Evolutionary conservation across 2,113 vertebrate genomes (phyloP), one percentile per base, ranked within the genome.

Genomic region (Anguilla japonica): DNA sequence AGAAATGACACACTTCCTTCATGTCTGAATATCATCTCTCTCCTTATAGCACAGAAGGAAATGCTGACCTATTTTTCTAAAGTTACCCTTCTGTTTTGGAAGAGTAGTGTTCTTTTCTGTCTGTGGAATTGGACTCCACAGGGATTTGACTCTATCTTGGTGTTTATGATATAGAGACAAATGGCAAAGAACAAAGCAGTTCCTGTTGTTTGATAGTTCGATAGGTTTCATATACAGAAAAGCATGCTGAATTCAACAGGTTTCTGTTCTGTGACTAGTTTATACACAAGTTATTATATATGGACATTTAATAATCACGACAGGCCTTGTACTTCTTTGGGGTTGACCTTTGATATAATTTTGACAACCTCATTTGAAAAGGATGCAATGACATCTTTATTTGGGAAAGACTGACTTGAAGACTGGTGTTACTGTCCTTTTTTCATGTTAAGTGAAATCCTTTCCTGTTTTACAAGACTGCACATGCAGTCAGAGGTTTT

Each of bases 401-500:
- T 71, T 71, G 63, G 20, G 16, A 9, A 26, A 71, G 63, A n/a
- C 6, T 71, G 63, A n/a, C 63, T 71, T 16, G 15, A 22, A 71
- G 63, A 3, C 63, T n/a, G 63, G 20, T n/a, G 63, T 71, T 71
- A 15, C 57, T 60, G 57, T 60, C 57, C 14, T 60, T 60, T 60
- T 20, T 60, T 20, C 57, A 60, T 60, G 57, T 60, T 60, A 9
- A 60, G 18, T 60, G 57, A 60, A 60, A 60, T 60, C 57, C 18
- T 67, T 67, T 84, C 67, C n/a, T n/a, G 41, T 50, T 63, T 41
- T 84, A 41, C 84, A 84, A 78, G 63, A 78, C 29, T 78, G 22
- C 50, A 20, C 81, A 82, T 20, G 43, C 43, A 46, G 43, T 46
- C 43, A 46, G 43, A 46, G 43, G 43, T 8, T 34, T 34, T 6